Base-by-base conservation (phyloP, 1,140 invertebrate species). In the Metaphire vulgaris region DNA sequence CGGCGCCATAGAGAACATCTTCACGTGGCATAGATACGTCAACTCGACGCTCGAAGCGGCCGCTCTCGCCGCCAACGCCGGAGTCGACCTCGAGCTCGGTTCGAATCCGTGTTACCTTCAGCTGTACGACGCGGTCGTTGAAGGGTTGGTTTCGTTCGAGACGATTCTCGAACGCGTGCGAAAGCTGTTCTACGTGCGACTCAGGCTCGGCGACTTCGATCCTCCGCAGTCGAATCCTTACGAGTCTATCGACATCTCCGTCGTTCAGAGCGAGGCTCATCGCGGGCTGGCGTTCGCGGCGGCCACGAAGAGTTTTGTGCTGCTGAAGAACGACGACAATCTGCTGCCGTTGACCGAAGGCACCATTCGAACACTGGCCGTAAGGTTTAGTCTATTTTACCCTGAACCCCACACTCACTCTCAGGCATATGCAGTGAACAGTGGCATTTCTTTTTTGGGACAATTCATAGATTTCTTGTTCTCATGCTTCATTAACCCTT, bases 221-320 rank as follows among this genome's bases (percentile, higher is more conserved):
- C 84, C 84, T 12, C 80, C 81, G n/a, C 67, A 77, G 2, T 80
- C 80, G 79, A 84, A 83, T 75, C 83, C 83, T 0, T 85, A 82
- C 75, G 76, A 75, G 26, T 56, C 74, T 6, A 33, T 83, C 1
- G 69, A 79, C 65, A 33, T 80, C 21, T 77, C 76, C 26, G 74
- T 82, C 14, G 77, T 84, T 14, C 81, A 84, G 71, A 81, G 80
- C 77, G 72, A 74, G 30, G 79, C 76, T 65, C 84, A 85, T 70
- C 73, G 80, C 16, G 32, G 69, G 28, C 76, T 85, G 1, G 65
- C 82, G n/a, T 16, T 83, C 1, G 72, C 77, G 74, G 79, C 80
- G 21, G 83, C 84, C 1, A 74, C 80, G 30, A 80, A 83, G 72
- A 80, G 79, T 12, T 82, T 85, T 73, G 82, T 85, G 28, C 74